Conservation (phyloP, 2,113 vertebrate species). For the Cryptotis parvus region DNA sequence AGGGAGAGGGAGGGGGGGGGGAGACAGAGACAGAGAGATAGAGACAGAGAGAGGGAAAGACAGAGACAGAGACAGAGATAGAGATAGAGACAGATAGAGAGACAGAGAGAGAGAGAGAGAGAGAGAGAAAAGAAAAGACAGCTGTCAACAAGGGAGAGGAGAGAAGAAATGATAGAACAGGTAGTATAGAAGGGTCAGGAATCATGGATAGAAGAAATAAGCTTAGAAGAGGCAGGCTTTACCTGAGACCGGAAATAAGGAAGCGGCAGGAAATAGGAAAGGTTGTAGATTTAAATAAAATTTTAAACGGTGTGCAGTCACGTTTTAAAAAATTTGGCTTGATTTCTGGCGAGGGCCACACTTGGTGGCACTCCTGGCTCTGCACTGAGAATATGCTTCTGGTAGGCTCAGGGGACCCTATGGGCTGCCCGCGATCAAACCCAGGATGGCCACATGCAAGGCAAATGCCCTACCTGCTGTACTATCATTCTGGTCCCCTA, state of each 20-base stretch:
- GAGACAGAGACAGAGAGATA: neutral
- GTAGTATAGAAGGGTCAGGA: neutral
- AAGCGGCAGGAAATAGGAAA: neutral
- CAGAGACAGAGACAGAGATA: neutral
- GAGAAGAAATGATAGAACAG: neutral
- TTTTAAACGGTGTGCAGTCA: neutral
- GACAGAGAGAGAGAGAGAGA: neutral
- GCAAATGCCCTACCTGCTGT: too few species aligned
- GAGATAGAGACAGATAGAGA: neutral
- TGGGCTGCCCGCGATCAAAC: too few species aligned
- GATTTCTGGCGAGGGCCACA: too few species aligned
- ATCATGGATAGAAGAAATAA: neutral
- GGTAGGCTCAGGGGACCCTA: too few species aligned
- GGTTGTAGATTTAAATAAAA: slow-evolving; percentile 7
- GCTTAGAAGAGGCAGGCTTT: neutral
- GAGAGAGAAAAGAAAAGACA: too few species aligned
- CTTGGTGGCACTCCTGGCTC: too few species aligned
- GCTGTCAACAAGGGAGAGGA: neutral
- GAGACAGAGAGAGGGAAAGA: neutral
- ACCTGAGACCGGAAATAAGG: neutral
- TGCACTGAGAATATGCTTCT: too few species aligned
- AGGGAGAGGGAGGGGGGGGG: neutral
- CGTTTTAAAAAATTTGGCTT: too few species aligned
- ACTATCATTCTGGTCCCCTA: too few species aligned
- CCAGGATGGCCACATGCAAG: too few species aligned